Conservation (phyloP, 2,797 vertebrate species). For the Setipinna tenuifilis region DNA sequence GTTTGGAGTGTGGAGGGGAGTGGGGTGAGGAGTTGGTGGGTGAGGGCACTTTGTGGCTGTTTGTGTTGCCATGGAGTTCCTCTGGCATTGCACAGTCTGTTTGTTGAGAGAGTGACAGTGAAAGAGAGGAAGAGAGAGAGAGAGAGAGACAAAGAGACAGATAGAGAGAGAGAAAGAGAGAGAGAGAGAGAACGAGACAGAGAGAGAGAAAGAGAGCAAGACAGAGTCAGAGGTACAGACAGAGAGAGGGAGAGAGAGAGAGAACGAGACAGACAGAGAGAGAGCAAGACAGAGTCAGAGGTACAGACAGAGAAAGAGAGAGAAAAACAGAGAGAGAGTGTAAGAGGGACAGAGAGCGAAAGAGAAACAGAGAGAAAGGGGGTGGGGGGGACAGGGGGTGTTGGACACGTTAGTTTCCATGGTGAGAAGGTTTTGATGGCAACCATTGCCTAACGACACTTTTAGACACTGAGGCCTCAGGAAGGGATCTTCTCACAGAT, state of each 20-base stretch:
- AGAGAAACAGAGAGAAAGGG: neutral
- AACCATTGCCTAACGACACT: conserved; percentile 35
- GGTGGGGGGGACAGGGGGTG: conserved; percentile 32
- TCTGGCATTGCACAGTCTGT: conserved; percentile 1
- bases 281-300: too few relatives aligned
- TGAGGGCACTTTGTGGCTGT: conserved; percentile 17
- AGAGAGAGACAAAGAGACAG: neutral
- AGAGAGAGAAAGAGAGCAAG: conserved; percentile 29
- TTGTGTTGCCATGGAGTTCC: neutral
- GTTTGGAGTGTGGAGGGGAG: conserved; percentile 3
- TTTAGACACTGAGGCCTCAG: conserved; percentile 2
- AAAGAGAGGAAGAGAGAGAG: conserved; percentile 34
- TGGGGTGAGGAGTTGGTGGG: conserved; percentile 27
- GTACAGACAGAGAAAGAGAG: conserved; percentile 32
- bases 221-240: too few relatives aligned
- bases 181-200: neutral
- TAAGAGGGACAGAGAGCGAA: neutral
- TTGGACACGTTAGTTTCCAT: conserved; percentile 27
- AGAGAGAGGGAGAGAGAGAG: too few relatives aligned
- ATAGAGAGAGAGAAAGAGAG: neutral
- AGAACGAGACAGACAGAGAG: neutral
- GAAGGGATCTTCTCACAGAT: neutral
- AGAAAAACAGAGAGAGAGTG: conserved; percentile 39
- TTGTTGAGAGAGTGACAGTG: conserved; percentile 43
- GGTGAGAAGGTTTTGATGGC: conserved; percentile 36